Conservation (phyloP, 1,140 invertebrate genomes). For the Aphidius gifuensis region DNA sequence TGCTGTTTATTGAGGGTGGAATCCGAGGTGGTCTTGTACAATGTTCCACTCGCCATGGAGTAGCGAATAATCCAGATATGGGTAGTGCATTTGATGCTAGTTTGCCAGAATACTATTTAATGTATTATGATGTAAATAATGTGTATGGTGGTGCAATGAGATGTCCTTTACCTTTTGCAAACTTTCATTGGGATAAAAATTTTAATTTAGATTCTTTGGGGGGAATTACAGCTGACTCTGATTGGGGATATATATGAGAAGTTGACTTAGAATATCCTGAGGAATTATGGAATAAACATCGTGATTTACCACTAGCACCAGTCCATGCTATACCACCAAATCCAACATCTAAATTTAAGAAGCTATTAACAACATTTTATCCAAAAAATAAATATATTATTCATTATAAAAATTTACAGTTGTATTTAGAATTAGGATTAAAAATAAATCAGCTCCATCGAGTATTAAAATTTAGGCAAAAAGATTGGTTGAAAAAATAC, state of each 20-base stretch:
- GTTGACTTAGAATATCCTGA: constrained; percentile 29
- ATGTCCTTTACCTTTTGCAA: too few relatives aligned
- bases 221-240: constrained; percentile 38
- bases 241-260: constrained; percentile 58
- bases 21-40: too few relatives aligned
- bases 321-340: constrained; percentile 30
- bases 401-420: constrained; percentile 44
- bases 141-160: too few relatives aligned
- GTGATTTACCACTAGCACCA: constrained; percentile 46
- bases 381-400: constrained; percentile 53
- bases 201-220: too few relatives aligned
- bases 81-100: too few relatives aligned
- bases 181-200: too few relatives aligned
- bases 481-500: not conserved
- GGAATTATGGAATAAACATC: constrained; percentile 36
- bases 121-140: too few relatives aligned
- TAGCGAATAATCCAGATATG: too few relatives aligned
- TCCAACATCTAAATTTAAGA: constrained; percentile 10
- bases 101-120: too few relatives aligned
- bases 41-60: too few relatives aligned
- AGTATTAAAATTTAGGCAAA: constrained; percentile 56
- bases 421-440: constrained; percentile 46
- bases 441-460: constrained; percentile 51
- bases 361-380: constrained; percentile 37
- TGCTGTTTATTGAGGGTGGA: too few relatives aligned